These are phyloP conservation scores for Erebia palarica DNA, from an alignment of 2,888 invertebrate species.

Conservation along the genomic window DNA sequence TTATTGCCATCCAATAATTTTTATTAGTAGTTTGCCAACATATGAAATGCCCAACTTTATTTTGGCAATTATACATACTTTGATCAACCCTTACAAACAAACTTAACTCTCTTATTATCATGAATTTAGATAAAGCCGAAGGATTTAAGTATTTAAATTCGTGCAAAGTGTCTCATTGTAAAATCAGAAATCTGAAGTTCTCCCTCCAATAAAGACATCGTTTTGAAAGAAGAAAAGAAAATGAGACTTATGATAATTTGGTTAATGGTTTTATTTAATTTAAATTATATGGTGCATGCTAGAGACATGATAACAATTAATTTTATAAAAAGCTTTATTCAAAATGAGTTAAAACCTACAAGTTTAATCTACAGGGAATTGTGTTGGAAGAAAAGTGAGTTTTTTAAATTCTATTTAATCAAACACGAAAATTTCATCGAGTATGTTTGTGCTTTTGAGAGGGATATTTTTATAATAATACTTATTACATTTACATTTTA, in stretches of 20 bases:
- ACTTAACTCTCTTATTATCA: too few species aligned
- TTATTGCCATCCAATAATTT: too few species aligned
- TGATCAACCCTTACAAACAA: too few species aligned
- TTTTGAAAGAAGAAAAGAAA: not conserved
- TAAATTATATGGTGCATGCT: slow-evolving; percentile 12
- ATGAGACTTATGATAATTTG: not conserved
- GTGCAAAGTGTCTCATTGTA: too few species aligned
- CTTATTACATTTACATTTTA: slow-evolving; percentile 41
- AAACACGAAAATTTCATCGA: not conserved
- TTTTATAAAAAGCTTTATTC: slow-evolving; percentile 54
- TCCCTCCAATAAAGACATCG: not conserved
- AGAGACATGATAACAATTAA: slow-evolving; percentile 33
- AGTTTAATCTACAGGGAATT: slow-evolving; percentile 50
- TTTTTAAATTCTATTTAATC: not conserved
- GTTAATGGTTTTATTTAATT: not conserved
- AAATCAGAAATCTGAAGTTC: too few species aligned
- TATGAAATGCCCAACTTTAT: too few species aligned
- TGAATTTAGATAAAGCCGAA: too few species aligned
- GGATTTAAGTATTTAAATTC: too few species aligned
- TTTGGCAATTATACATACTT: too few species aligned
- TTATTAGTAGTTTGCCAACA: too few species aligned
- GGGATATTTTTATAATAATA: not conserved
- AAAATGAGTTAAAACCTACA: slow-evolving; percentile 58
- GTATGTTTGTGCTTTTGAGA: too few species aligned
- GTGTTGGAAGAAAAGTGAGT: slow-evolving; percentile 61